phyloP scores from a whole-genome alignment of 1,140 invertebrate species.

The Drosophila murphyi region DNA sequence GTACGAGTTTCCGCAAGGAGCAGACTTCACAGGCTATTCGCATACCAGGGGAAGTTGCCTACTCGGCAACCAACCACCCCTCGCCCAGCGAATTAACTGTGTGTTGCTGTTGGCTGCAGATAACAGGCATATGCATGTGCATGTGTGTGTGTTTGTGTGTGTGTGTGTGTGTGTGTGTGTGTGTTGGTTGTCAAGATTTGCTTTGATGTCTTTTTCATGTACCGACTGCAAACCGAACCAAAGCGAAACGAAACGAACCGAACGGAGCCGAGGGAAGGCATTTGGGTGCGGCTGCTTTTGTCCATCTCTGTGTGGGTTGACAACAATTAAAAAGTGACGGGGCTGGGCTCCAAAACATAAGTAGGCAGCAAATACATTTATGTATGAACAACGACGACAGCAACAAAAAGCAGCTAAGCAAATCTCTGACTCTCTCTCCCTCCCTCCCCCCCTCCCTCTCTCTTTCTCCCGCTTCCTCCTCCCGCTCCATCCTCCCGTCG shows the following conservation, averaged over 20 bases:
- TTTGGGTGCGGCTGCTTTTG: constrained; percentile 54
- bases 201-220: constrained; percentile 82
- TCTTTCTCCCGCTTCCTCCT: too few species aligned
- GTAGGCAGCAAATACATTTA: constrained; percentile 74
- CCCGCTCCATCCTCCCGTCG: too few species aligned
- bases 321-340: constrained; percentile 78
- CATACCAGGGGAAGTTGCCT: neutral
- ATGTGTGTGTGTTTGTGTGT: too few species aligned
- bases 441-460: too few species aligned
- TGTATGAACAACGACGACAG: constrained; percentile 4
- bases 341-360: constrained; percentile 57
- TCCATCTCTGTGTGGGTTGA: constrained; percentile 73
- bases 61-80: neutral
- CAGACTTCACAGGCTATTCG: constrained; percentile 55
- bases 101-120: constrained; percentile 64
- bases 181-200: constrained; percentile 73
- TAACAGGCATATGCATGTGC: constrained; percentile 60
- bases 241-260: constrained; percentile 24
- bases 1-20: constrained; percentile 66
- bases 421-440: constrained; percentile 18
- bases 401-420: constrained; percentile 35
- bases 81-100: neutral
- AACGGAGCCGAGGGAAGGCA: constrained; percentile 12
- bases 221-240: constrained; percentile 49
- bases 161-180: constrained; percentile 1